Percentiles rank a stretch among this genome's conserved stretches.
phyloP scores from a whole-genome alignment of 2,888 invertebrate genomes.

The Orchesella flavescens region DNA sequence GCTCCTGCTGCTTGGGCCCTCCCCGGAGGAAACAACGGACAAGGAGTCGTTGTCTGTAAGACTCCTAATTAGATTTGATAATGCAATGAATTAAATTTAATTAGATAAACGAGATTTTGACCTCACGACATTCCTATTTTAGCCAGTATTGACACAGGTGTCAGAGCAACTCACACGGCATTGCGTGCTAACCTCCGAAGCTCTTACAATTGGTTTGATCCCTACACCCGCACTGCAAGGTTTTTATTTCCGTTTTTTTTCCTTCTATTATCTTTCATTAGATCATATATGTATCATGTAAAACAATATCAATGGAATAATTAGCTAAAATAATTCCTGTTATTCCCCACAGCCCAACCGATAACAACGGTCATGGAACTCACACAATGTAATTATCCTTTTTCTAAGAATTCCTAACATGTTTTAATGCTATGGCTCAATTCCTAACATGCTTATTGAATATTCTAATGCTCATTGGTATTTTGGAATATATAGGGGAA shows the following conservation, averaged over 20 bases:
- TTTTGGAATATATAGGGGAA: slow-evolving; percentile 56
- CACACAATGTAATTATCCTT: slow-evolving; percentile 33
- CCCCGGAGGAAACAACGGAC: slow-evolving; percentile 30
- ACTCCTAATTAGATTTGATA: too few relatives aligned
- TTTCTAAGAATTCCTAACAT: neutral
- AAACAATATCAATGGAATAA: neutral
- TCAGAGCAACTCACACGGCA: slow-evolving; percentile 45
- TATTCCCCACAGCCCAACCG: neutral
- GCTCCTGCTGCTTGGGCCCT: slow-evolving; percentile 43
- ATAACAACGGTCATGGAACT: slow-evolving; percentile 32
- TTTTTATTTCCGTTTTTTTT: too few relatives aligned
- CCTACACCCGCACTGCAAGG: slow-evolving; percentile 34
- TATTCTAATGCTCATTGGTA: neutral
- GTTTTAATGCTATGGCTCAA: neutral
- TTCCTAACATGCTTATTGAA: too few relatives aligned
- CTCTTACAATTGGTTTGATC: slow-evolving; percentile 51
- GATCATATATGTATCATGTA: neutral
- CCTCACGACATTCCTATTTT: too few relatives aligned
- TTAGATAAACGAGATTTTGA: too few relatives aligned
- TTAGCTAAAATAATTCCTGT: slow-evolving; percentile 5
- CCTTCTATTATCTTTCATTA: too few relatives aligned
- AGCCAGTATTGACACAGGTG: slow-evolving; percentile 55
- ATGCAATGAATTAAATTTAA: too few relatives aligned
- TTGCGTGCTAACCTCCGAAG: slow-evolving; percentile 6
- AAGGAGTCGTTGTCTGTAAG: slow-evolving; percentile 55